Conservation (phyloP, 2,113 vertebrate species). For the Rhea americana region DNA sequence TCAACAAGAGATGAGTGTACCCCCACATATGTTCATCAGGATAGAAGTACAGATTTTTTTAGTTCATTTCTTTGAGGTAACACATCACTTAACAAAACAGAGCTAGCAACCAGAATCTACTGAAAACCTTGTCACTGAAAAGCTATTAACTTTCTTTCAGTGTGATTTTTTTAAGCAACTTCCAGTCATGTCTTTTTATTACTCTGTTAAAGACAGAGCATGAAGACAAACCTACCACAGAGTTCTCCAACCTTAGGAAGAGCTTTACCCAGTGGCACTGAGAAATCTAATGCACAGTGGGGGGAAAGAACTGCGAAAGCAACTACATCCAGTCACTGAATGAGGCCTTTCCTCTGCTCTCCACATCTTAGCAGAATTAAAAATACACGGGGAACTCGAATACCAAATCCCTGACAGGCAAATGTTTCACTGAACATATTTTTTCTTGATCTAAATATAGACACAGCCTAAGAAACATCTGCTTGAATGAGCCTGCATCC, state of each 20-base stretch:
- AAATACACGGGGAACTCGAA: slow-evolving; percentile 23
- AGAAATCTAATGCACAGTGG: background rate
- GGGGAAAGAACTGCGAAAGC: background rate
- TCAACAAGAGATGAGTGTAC: background rate
- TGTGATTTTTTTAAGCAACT: background rate
- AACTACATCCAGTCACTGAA: slow-evolving; percentile 14
- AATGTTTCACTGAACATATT: slow-evolving; percentile 28
- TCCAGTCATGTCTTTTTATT: background rate
- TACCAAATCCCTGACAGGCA: slow-evolving; percentile 31
- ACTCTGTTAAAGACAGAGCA: background rate
- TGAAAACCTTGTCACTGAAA: background rate
- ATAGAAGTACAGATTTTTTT: slow-evolving; percentile 23
- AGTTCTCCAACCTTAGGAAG: background rate
- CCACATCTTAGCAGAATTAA: slow-evolving; percentile 35
- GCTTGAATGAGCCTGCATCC: slow-evolving; percentile 27
- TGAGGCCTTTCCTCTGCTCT: slow-evolving; percentile 12
- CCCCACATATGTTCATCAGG: background rate
- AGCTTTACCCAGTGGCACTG: background rate
- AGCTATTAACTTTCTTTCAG: background rate
- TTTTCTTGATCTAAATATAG: slow-evolving; percentile 55
- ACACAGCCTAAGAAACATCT: slow-evolving; percentile 56
- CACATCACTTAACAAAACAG: background rate
- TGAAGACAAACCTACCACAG: background rate
- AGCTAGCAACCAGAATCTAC: background rate
- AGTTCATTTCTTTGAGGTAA: slow-evolving; percentile 18